Evolutionary conservation across 2,797 vertebrate species (phyloP), one percentile per base, ranked within the genome.

Genomic region (Podarcis siculus): DNA sequence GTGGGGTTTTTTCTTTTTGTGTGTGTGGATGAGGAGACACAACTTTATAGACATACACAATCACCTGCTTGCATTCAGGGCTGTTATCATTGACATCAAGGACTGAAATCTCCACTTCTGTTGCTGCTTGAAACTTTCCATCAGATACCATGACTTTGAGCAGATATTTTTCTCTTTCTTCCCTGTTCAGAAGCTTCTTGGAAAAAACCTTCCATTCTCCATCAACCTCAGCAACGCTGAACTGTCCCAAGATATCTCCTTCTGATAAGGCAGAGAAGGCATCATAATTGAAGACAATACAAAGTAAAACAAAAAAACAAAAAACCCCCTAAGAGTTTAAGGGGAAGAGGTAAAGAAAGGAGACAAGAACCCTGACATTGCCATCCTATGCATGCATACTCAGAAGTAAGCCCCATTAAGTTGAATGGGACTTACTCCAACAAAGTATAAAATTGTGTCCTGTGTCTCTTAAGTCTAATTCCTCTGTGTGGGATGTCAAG

Each of bases 71-170:
- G 39, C 99, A 99, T 93, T 97, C 96, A 0, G 99, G 99, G 92
- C 97, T 98, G 97, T 99, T 99, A 96, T 99, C 99, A 37, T 99
- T 99, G 95, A 98, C 97, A 95, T 99, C 99, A 92, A 99, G 94
- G 85, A 99, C 98, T 35, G 98, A 98, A 91, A 99, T 93, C 83
- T 99, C 98, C 80, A 99, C 98, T 0, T 95, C 95, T 0, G 98
- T 97, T 0, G 97, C 96, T 67, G 97, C 97, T 95, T 99, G 98
- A 86, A 98, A 99, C 93, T 97, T 98, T 86, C 99, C 99, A 49
- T 99, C 99, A 0, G 98, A 99, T 39, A 98, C 98, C 4, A 97
- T 98, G 92, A 99, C 96, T 89, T 93, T 97, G 86, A 99, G 97
- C 19, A 95, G 94, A 92, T 99, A 98, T 87, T 97, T 97, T 92